Conservation (phyloP, 2,888 invertebrate genomes). For the Dicycla oo region DNA sequence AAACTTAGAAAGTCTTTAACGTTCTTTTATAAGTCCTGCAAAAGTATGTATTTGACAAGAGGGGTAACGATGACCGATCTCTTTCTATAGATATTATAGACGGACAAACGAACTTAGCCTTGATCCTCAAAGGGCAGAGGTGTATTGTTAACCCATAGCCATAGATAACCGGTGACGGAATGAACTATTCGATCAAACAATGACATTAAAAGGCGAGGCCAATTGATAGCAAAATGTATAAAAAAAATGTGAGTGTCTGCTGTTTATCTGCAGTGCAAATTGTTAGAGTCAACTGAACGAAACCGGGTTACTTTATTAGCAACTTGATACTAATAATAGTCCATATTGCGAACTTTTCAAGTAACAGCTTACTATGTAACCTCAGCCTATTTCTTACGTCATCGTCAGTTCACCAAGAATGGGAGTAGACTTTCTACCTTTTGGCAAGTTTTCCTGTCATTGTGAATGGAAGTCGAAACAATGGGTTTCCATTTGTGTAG, state of each 20-base stretch:
- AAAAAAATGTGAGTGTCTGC: constrained; percentile 14
- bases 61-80: constrained; percentile 38
- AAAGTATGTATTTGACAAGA: constrained; percentile 26
- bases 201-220: constrained; percentile 41
- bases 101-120: constrained; percentile 17
- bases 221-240: constrained; percentile 15
- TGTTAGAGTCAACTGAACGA: constrained; percentile 22
- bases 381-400: constrained; percentile 26
- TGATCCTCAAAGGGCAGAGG: constrained; percentile 52
- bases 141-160: constrained; percentile 41
- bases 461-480: constrained; percentile 52
- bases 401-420: constrained; percentile 24
- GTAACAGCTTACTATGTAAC: not conserved
- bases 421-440: constrained; percentile 50
- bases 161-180: constrained; percentile 39
- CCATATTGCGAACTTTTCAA: constrained; percentile 3
- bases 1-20: constrained; percentile 50
- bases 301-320: constrained; percentile 29
- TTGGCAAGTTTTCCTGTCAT: constrained; percentile 58
- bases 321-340: constrained; percentile 21
- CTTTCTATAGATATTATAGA: constrained; percentile 1
- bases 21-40: constrained; percentile 30
- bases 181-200: constrained; percentile 38
- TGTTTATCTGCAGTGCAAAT: constrained; percentile 35
- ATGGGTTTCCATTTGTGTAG: constrained; percentile 48